A percentile compares a stretch with the other conserved stretches of the same genome.
These are phyloP conservation scores for Drosophila formosana DNA, from an alignment of 2,888 invertebrate genomes.

Conservation along the genomic window DNA sequence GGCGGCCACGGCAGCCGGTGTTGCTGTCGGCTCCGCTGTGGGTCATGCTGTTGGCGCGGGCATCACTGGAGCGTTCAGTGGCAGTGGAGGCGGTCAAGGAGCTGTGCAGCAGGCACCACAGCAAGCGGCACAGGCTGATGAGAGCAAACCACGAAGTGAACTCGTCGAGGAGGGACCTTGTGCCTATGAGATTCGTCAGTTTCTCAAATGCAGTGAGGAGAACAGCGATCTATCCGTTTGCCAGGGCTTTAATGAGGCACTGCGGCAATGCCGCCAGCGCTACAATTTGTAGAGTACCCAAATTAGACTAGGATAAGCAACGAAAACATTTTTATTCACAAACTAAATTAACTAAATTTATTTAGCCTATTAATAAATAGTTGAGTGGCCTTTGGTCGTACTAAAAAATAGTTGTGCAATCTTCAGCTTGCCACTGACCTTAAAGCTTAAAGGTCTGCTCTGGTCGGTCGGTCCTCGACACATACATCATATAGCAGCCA, in stretches of 20 bases:
- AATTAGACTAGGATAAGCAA: not conserved
- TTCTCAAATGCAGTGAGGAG: constrained; percentile 69
- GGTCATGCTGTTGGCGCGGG: constrained; percentile 72
- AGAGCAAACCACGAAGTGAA: constrained; percentile 31
- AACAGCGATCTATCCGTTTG: constrained; percentile 61
- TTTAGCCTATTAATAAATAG: not conserved
- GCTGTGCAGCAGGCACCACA: not conserved
- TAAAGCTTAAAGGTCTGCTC: constrained; percentile 12
- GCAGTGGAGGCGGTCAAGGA: constrained; percentile 32
- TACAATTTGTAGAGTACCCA: constrained; percentile 55
- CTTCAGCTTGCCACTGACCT: not conserved
- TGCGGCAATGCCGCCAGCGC: constrained; percentile 61
- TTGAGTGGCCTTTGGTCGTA: not conserved
- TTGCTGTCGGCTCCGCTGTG: constrained; percentile 71
- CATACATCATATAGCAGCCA: constrained; percentile 1
- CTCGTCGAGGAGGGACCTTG: constrained; percentile 66
- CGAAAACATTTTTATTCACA: not conserved
- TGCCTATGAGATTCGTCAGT: constrained; percentile 60
- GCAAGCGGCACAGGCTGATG: constrained; percentile 9
- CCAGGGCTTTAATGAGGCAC: constrained; percentile 63
- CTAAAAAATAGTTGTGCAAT: not conserved
- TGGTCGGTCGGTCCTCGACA: not conserved
- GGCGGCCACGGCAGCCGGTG: constrained; percentile 72
- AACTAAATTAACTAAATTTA: not conserved
- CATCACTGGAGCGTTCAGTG: constrained; percentile 63